Base-by-base conservation (phyloP, 2,888 invertebrate species). In the Iphiclides podalirius region DNA sequence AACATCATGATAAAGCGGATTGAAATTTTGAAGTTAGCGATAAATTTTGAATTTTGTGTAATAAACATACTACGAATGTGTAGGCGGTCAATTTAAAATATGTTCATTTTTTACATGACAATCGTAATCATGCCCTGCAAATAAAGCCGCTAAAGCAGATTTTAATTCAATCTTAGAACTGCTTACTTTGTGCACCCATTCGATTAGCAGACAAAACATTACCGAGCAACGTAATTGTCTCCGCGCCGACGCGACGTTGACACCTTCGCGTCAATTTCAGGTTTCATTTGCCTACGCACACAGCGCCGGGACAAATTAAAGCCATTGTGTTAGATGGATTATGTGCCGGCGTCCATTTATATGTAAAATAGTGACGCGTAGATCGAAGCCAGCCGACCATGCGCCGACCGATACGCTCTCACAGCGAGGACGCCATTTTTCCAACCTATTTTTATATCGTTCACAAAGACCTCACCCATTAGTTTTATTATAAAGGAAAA, bases 291-390 rank as follows among this genome's bases (percentile, higher is more conserved):
- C 67, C 63, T 67, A 75, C 75, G 70, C 75, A 79, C 75, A 81
- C 77, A 77, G 62, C 63, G 67, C 64, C 59, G 69, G 71, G 66
- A 77, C 79, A 83, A 87, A 86, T 86, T 84, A 84, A 84, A 77
- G 78, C 81, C 78, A 83, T 84, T 86, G 85, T 83, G 80, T 84
- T 79, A 79, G 79, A 78, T 67, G 77, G 80, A 83, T 85, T 85
- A 84, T 79, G 79, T 78, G 74, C 77, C 75, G 72, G 69, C 74
- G 79, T 78, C 84, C 86, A 87, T 87, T 87, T 86, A 84, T 87
- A 87, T 87, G 87, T 83, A 84, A 87, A 86, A 82, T 83, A 83
- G 86, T 82, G 81, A 80, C 75, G 81, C 72, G 77, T 72, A 70
- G 72, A 75, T 78, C 74, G 74, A 64, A 78, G 70, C 63, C 78